Evolutionary conservation across 2,888 invertebrate species (phyloP), one percentile per base, ranked within the genome.

Genomic region (Alcis repandata): DNA sequence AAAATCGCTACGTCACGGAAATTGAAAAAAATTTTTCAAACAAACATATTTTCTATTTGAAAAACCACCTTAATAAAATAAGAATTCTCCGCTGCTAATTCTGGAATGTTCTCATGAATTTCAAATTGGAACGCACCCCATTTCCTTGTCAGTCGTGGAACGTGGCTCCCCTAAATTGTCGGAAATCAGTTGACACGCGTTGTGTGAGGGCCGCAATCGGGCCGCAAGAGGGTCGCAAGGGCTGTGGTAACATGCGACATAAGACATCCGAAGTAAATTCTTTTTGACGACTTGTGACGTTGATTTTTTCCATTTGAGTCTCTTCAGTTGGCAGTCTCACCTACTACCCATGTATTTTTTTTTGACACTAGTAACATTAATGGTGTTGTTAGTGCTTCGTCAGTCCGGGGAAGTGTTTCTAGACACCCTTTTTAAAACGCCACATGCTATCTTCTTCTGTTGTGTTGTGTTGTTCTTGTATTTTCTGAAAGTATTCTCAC

Each of bases 101-200:
- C 17, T 13, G 56, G 56, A 20, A 56, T 56, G 45, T 56, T 45
- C 56, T 56, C 45, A 56, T 56, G 56, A 56, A 56, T 56, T 56
- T 52, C 45, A 59, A 56, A 62, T 62, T 20, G 49, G 36, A 17
- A 13, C 53, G 52, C 53, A 40, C 56, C 36, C 45, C 45, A n/a
- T 63, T 32, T 52, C 58, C 46, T 56, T 58, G 53, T 41, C 63
- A 48, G 40, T 15, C 10, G 27, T 22, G 17, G 52, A 40, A 53
- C 58, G 46, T 11, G 46, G 46, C 51, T 32, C 32, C 32, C 33
- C 27, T 20, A 53, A 59, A 48, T 59, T 63, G 63, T 63, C 53
- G 63, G 63, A 58, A 63, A 59, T 58, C 58, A 63, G 63, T 63
- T 48, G 58, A 63, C 58, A 46, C 38, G 58, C 56, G 27, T 20